Conservation (phyloP, 2,113 vertebrate genomes). For the Podocnemis expansa region DNA sequence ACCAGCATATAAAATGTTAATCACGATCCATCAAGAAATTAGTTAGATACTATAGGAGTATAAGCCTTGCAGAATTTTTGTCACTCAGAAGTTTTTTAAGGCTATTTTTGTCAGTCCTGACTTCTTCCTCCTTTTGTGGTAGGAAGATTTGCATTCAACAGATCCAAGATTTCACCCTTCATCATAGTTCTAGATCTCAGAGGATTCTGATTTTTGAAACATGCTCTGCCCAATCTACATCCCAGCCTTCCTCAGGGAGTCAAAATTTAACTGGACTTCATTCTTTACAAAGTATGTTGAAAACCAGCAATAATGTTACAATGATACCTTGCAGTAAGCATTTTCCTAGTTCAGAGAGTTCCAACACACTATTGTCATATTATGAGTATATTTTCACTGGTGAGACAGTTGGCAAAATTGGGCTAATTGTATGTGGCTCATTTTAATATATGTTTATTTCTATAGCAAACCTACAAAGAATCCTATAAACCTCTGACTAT, state of each 20-base stretch:
- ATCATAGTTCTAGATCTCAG: background rate
- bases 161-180: background rate
- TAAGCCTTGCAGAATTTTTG: background rate
- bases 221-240: rapidly evolving
- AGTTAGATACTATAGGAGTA: background rate
- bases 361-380: background rate
- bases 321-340: background rate
- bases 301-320: background rate
- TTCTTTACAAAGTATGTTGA: background rate
- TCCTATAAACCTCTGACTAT: background rate
- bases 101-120: background rate
- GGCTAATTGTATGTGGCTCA: background rate
- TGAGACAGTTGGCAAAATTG: background rate
- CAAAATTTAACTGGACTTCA: background rate
- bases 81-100: background rate
- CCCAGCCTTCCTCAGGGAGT: background rate
- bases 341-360: background rate
- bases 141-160: background rate
- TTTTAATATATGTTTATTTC: background rate
- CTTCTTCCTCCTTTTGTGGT: background rate
- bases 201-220: rapidly evolving
- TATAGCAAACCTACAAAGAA: background rate
- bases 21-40: background rate
- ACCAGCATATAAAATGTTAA: background rate
- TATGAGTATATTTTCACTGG: background rate